These are phyloP conservation scores for pig (Sus scrofa) DNA, from an alignment of 2,113 vertebrate genomes.

Conservation along the genomic window DNA sequence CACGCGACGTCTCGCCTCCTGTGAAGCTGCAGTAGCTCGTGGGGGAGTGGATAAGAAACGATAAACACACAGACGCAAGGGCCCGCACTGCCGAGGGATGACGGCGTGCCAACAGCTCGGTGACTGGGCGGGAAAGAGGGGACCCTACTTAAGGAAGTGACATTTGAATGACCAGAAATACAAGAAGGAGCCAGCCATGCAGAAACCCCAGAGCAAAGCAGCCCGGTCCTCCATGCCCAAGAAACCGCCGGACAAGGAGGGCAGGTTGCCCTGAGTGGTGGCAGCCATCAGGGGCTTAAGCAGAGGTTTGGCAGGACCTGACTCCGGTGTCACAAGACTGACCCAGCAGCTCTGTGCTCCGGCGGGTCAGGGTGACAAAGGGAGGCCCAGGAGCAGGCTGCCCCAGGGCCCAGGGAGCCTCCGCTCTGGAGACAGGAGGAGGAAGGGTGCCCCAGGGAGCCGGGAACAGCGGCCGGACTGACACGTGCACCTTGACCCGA, in stretches of 20 bases:
- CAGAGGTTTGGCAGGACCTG: no score
- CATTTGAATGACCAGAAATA: background rate
- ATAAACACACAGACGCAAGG: background rate
- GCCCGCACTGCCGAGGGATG: accelerated
- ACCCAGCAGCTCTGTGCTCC: background rate
- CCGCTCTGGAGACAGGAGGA: background rate
- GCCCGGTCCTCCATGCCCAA: accelerated
- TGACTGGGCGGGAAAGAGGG: background rate
- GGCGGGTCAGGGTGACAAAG: accelerated
- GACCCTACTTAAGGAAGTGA: background rate
- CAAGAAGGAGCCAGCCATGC: accelerated
- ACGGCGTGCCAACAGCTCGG: accelerated
- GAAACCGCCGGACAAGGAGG: background rate
- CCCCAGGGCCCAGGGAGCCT: no score
- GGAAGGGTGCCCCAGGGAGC: background rate
- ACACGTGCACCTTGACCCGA: accelerated
- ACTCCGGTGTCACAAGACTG: background rate
- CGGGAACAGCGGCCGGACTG: background rate
- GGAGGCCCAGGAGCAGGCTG: background rate
- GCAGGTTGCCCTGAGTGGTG: accelerated
- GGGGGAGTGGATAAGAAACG: background rate
- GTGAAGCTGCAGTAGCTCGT: background rate
- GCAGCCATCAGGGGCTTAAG: background rate
- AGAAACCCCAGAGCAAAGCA: background rate
- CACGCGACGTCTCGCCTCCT: accelerated